phyloP scores from a whole-genome alignment of 2,888 invertebrate species.

The Idaea dimidiata region DNA sequence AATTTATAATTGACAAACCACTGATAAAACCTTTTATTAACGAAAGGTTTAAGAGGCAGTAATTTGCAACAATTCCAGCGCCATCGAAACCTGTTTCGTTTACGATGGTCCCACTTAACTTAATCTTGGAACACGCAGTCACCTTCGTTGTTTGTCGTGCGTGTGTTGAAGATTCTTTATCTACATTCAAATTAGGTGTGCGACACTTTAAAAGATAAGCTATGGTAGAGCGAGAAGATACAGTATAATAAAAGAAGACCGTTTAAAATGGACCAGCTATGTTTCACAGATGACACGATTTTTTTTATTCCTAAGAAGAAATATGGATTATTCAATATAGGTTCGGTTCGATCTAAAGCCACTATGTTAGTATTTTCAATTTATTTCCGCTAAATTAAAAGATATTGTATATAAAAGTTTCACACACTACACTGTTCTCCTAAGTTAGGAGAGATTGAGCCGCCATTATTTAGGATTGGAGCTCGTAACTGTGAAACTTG shows the following conservation, averaged over 20 bases:
- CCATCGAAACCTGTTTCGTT: slow-evolving; percentile 32
- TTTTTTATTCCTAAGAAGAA: too few relatives aligned
- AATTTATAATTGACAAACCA: background rate
- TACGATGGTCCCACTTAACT: slow-evolving; percentile 43
- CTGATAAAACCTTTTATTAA: background rate
- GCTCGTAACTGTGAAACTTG: too few relatives aligned
- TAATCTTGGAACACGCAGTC: slow-evolving; percentile 40
- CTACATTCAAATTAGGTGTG: slow-evolving; percentile 23
- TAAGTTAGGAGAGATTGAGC: too few relatives aligned
- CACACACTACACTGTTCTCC: too few relatives aligned
- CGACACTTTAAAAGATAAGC: slow-evolving; percentile 13
- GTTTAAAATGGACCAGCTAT: too few relatives aligned
- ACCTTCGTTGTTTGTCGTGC: slow-evolving; percentile 31
- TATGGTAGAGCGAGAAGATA: background rate
- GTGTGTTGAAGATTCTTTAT: slow-evolving; percentile 26
- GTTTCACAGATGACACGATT: too few relatives aligned
- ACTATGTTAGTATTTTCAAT: too few relatives aligned
- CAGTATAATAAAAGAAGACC: background rate
- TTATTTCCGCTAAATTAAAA: too few relatives aligned
- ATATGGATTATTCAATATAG: too few relatives aligned
- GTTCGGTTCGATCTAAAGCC: too few relatives aligned
- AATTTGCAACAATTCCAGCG: slow-evolving; percentile 21
- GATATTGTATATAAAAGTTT: too few relatives aligned
- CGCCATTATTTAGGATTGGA: too few relatives aligned
- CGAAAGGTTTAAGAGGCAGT: slow-evolving; percentile 6